Conservation (phyloP, 2,797 vertebrate species). For the Cyprinella venusta region DNA sequence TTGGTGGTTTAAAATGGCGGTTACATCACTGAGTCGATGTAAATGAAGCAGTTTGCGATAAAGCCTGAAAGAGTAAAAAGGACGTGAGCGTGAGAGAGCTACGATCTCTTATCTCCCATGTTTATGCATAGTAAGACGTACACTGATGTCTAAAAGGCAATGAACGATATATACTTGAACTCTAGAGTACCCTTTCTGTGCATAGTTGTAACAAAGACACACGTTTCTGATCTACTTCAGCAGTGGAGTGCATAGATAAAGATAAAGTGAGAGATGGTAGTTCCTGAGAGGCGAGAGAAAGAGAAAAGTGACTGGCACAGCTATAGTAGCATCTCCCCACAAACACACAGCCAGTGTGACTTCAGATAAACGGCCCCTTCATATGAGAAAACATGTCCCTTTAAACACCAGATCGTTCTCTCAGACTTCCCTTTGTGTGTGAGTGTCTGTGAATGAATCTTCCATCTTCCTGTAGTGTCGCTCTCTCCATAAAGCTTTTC, state of each 20-base stretch:
- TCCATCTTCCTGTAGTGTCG: slow-evolving; percentile 64
- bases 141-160: slow-evolving; percentile 47
- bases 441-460: slow-evolving; percentile 54
- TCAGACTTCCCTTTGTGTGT: slow-evolving; percentile 61
- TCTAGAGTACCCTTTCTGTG: slow-evolving; percentile 56
- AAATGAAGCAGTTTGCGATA: slow-evolving; percentile 25
- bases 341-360: slow-evolving; percentile 35
- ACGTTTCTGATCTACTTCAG: slow-evolving; percentile 60
- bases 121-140: slow-evolving; percentile 46
- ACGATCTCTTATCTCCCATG: not conserved
- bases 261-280: slow-evolving; percentile 59
- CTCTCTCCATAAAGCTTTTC: slow-evolving; percentile 31
- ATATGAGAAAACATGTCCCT: slow-evolving; percentile 53
- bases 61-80: slow-evolving; percentile 70
- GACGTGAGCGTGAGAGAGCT: slow-evolving; percentile 60
- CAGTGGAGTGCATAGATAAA: slow-evolving; percentile 60
- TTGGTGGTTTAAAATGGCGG: not conserved
- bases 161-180: slow-evolving; percentile 25
- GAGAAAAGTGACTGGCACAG: slow-evolving; percentile 40
- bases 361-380: slow-evolving; percentile 64
- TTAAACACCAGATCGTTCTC: slow-evolving; percentile 61
- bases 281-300: slow-evolving; percentile 53
- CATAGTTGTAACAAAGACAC: slow-evolving; percentile 56
- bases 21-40: slow-evolving; percentile 50
- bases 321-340: slow-evolving; percentile 35